Evolutionary conservation across 2,113 vertebrate genomes (phyloP).

Genomic region (Thryonomys swinderianus): DNA sequence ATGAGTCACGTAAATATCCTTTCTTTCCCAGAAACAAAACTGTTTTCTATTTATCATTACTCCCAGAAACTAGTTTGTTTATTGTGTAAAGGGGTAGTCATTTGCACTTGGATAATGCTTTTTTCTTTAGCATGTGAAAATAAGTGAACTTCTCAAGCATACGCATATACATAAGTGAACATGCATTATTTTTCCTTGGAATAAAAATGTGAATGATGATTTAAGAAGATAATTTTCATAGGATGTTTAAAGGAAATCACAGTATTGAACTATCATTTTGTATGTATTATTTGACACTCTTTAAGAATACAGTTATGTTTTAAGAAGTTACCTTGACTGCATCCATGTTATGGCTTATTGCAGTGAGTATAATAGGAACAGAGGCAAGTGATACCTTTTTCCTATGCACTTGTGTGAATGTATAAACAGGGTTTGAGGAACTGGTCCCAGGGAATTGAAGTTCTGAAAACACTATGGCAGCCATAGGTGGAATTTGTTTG

Average conservation of each 20-base stretch:
- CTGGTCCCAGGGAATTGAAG: not conserved
- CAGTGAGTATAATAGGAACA: not conserved
- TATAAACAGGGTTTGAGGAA: not conserved
- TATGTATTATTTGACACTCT: not conserved
- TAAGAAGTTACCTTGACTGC: not conserved
- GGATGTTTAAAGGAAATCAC: not conserved
- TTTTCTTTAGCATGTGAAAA: not conserved
- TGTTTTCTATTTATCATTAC: not conserved
- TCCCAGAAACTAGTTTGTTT: not conserved
- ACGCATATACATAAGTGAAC: not conserved
- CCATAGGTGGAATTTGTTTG: not conserved
- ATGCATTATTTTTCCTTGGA: not conserved
- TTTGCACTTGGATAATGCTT: conserved; percentile 5
- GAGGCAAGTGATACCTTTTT: not conserved
- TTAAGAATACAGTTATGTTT: not conserved
- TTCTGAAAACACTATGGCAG: not conserved
- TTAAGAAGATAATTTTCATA: not conserved
- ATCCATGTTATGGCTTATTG: not conserved
- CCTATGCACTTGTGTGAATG: not conserved
- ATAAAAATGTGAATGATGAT: not conserved
- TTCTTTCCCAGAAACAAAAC: conserved; percentile 36
- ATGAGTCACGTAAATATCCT: not conserved
- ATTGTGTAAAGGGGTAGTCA: conserved; percentile 1
- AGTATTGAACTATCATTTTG: not conserved
- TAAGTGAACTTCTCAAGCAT: not conserved